Evolutionary conservation across 2,888 invertebrate genomes (phyloP).

Genomic region (Elaeidobius kamerunicus): DNA sequence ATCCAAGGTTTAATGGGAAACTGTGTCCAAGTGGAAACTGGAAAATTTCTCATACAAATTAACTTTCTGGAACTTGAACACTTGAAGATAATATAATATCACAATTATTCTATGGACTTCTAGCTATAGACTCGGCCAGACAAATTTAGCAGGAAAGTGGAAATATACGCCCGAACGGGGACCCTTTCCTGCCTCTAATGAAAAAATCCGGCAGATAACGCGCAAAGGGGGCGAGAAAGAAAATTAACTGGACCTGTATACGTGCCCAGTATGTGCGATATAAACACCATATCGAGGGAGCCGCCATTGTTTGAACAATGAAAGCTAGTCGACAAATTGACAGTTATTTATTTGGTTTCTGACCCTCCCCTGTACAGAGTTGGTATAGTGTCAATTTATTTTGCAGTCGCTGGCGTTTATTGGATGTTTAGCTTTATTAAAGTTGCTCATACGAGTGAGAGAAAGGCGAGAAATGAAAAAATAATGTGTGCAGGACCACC

Average conservation of each 20-base stretch:
- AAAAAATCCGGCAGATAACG: conserved; percentile 19
- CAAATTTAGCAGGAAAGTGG: conserved; percentile 27
- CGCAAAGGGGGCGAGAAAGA: conserved; percentile 13
- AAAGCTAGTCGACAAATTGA: conserved; percentile 35
- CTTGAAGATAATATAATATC: no score
- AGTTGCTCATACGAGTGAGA: no score
- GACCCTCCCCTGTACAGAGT: conserved; percentile 20
- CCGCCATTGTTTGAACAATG: conserved; percentile 37
- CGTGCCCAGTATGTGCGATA: conserved; percentile 29
- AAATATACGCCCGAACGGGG: conserved; percentile 21
- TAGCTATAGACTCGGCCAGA: conserved; percentile 21
- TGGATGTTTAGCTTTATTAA: no score
- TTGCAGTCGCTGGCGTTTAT: no score
- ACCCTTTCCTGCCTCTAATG: conserved; percentile 7
- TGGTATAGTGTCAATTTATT: neutral
- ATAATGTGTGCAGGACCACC: no score
- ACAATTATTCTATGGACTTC: no score
- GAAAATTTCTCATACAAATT: neutral
- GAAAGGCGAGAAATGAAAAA: no score
- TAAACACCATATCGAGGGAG: conserved; percentile 20
- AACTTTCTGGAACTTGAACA: no score
- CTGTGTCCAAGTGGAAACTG: no score
- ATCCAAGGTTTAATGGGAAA: no score
- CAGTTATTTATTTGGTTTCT: conserved; percentile 37
- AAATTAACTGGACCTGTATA: conserved; percentile 29